A percentile compares a stretch with the other conserved stretches of the same genome.
Conservation (phyloP, 2,888 invertebrate genomes). For the Parnassius orleans region DNA sequence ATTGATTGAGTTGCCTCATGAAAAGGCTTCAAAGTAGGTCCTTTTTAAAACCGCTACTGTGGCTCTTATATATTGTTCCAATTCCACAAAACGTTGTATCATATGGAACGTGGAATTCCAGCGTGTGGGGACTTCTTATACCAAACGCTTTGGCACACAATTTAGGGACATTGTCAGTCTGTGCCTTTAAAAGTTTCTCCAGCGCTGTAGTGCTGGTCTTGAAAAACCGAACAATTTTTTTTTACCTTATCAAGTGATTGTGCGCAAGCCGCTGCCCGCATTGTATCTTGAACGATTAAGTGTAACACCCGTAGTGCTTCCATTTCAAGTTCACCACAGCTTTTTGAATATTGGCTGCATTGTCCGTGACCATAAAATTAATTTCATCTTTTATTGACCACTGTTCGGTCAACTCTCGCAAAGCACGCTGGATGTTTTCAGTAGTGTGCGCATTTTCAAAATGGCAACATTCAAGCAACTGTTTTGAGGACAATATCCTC, state of each 20-base stretch:
- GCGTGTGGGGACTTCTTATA: slow-evolving; percentile 36
- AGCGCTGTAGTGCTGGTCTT: slow-evolving; percentile 30
- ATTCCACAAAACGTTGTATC: slow-evolving; percentile 35
- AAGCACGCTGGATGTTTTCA: slow-evolving; percentile 32
- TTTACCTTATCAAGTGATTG: slow-evolving; percentile 31
- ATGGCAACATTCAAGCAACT: slow-evolving; percentile 31
- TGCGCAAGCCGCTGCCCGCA: slow-evolving; percentile 10
- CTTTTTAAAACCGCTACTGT: slow-evolving; percentile 30
- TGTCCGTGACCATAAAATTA: slow-evolving; percentile 43
- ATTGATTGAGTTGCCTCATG: slow-evolving; percentile 34
- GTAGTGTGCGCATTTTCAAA: slow-evolving; percentile 34
- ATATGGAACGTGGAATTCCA: slow-evolving; percentile 38
- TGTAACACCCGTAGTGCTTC: slow-evolving; percentile 37
- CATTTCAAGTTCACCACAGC: slow-evolving; percentile 30
- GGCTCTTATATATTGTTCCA: slow-evolving; percentile 28
- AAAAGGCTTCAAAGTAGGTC: slow-evolving; percentile 36
- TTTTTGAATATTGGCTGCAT: slow-evolving; percentile 38
- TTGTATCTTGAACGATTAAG: slow-evolving; percentile 31
- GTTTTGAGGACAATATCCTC: slow-evolving; percentile 30
- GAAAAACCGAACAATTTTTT: slow-evolving; percentile 28
- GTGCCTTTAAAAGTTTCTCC: slow-evolving; percentile 26
- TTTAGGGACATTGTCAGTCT: too few species aligned
- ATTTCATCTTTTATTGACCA: slow-evolving; percentile 32
- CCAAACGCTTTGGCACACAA: slow-evolving; percentile 30
- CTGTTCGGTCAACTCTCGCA: slow-evolving; percentile 27